Percentiles rank a stretch among this genome's conserved stretches.
Conservation (phyloP, 2,113 vertebrate species). For the Stomatorhinus ivindoensis region DNA sequence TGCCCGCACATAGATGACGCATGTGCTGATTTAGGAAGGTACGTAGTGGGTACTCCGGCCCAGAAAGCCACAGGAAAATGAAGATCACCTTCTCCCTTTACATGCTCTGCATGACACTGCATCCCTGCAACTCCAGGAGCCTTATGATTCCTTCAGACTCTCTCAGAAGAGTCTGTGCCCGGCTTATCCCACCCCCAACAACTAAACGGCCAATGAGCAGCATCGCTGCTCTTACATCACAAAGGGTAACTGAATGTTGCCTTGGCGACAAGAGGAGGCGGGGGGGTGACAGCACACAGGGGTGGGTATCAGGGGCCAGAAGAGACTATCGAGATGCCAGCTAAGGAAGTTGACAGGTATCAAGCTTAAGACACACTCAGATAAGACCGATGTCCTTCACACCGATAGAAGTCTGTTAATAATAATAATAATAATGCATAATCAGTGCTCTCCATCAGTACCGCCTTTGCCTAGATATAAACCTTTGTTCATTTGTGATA, state of each 20-base stretch:
- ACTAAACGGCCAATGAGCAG: neutral
- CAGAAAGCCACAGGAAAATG: neutral
- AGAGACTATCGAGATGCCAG: neutral
- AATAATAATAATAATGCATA: neutral
- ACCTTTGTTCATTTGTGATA: neutral
- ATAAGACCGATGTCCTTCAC: neutral
- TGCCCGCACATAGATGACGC: neutral
- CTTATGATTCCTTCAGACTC: neutral
- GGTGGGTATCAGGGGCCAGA: neutral
- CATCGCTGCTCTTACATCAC: neutral
- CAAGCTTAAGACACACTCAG: neutral
- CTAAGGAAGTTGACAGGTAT: neutral
- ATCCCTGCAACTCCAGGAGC: neutral
- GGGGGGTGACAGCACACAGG: neutral
- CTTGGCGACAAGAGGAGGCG: neutral
- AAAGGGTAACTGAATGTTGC: neutral
- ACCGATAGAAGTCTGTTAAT: neutral
- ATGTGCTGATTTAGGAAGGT: neutral
- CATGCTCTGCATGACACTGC: neutral
- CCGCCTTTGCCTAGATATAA: neutral
- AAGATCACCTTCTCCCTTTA: neutral
- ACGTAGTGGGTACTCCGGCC: neutral
- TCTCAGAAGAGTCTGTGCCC: neutral
- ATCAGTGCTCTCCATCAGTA: neutral
- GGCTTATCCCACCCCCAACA: neutral